These are phyloP conservation scores for Hybognathus amarus DNA, from an alignment of 2,797 vertebrate species.

Conservation along the genomic window DNA sequence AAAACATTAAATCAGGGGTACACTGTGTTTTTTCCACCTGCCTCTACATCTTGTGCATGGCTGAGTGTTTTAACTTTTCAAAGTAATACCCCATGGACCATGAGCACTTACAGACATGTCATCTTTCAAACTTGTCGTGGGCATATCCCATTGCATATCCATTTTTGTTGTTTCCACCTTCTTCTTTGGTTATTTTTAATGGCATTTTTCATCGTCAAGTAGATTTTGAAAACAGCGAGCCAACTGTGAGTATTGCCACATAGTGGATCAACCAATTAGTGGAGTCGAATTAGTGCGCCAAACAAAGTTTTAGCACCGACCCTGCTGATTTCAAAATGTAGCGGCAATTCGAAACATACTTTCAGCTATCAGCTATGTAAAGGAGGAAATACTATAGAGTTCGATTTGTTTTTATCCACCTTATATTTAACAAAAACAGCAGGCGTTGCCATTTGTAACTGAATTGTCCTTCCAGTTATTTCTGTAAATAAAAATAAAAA, in stretches of 20 bases:
- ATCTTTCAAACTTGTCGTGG: not conserved
- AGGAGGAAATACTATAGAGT: not conserved
- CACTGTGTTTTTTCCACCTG: not conserved
- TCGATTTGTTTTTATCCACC: not conserved
- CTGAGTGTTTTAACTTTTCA: not conserved
- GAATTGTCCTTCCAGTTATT: not conserved
- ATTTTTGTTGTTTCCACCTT: not conserved
- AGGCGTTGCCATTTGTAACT: not conserved
- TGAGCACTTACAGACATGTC: not conserved
- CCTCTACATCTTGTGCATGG: not conserved
- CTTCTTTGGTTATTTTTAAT: constrained; percentile 3
- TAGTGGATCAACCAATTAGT: constrained; percentile 6
- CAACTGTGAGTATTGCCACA: constrained; percentile 3
- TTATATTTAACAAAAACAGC: not conserved
- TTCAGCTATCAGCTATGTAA: not conserved
- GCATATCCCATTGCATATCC: not conserved
- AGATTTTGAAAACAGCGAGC: constrained; percentile 3
- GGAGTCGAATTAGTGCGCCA: not conserved
- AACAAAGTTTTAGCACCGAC: not conserved
- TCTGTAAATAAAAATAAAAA: not conserved
- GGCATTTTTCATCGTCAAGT: not conserved
- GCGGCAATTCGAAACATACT: not conserved
- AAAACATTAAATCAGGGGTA: not conserved
- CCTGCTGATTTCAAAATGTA: not conserved
- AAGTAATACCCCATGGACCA: not conserved